Evolutionary conservation across 2,113 vertebrate genomes (phyloP), one percentile per base, ranked within the genome.

Genomic region (Podiceps cristatus): DNA sequence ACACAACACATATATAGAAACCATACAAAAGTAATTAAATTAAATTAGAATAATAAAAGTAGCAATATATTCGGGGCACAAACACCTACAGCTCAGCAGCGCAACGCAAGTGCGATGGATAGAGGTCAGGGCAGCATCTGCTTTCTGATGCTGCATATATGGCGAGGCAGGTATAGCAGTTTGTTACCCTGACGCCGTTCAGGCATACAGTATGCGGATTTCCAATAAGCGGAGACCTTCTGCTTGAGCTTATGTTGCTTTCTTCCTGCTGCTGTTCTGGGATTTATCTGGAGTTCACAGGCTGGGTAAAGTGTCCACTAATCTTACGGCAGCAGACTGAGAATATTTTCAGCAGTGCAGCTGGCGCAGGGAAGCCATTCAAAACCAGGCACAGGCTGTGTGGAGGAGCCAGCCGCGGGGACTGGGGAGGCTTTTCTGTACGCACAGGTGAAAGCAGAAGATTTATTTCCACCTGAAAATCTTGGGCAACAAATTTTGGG

Each of bases 211-310:
- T 10, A 19, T 9, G 29, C 0, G 75, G 37, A 42, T 88, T 91
- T 60, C 74, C 89, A 94, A 74, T 94, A 96, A 94, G 86, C 3
- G 4, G 20, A 78, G 83, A 83, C 93, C 94, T 96, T 96, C 94
- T 95, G 93, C 93, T 91, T 89, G 85, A 97, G 94, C 94, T 91
- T 86, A 71, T 94, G 77, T 33, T 94, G 81, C 93, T 97, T 96
- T 91, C 87, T 90, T 79, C 84, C 96, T 74, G 68, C 86, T 95
- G 95, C 88, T 96, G 95, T 45, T 89, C 31, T 91, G 88, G 92
- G 96, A 96, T 93, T 96, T 97, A 92, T 91, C 96, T 92, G 80
- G 90, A 97, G 94, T 91, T 96, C 95, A 85, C 88, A 88, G 96
- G 50, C 96, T 97, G 90, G 88, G 76, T 55, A 91, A 96, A 96